These are phyloP conservation scores for Lamellibrachia satsuma DNA, from an alignment of 2,888 invertebrate genomes.

Conservation along the genomic window DNA sequence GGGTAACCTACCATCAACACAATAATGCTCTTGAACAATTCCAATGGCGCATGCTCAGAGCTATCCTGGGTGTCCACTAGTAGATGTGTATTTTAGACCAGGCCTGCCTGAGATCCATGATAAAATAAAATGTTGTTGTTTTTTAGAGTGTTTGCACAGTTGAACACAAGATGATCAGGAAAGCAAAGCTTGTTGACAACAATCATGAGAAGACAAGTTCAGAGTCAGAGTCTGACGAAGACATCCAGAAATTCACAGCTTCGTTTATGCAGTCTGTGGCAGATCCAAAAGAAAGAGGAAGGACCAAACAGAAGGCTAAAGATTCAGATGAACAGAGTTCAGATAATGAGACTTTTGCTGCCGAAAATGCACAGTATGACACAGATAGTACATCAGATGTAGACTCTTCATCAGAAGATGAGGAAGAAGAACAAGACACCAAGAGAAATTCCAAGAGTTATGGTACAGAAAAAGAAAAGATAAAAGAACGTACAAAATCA, in stretches of 20 bases:
- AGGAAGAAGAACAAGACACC: background rate
- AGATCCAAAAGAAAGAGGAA: background rate
- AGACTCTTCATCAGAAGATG: background rate
- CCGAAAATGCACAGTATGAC: background rate
- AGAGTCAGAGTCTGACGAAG: background rate
- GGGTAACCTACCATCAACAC: too few species aligned
- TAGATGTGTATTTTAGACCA: background rate
- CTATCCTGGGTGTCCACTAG: background rate
- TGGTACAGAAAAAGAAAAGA: background rate
- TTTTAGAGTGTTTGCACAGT: background rate
- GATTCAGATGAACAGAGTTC: background rate
- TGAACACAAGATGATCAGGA: background rate
- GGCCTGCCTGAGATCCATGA: background rate
- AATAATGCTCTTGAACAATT: too few species aligned
- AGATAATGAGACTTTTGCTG: too few species aligned
- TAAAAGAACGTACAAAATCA: background rate
- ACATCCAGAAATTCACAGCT: background rate
- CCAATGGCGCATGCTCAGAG: too few species aligned
- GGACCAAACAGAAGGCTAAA: background rate
- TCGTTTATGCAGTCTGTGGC: conserved; percentile 3
- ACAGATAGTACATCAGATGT: background rate
- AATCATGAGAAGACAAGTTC: background rate
- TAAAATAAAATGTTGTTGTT: background rate
- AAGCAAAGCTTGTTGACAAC: background rate
- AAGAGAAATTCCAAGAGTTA: background rate